These are phyloP conservation scores for Cyprinodon brontotheroides DNA, from an alignment of 2,113 vertebrate genomes.

Conservation along the genomic window DNA sequence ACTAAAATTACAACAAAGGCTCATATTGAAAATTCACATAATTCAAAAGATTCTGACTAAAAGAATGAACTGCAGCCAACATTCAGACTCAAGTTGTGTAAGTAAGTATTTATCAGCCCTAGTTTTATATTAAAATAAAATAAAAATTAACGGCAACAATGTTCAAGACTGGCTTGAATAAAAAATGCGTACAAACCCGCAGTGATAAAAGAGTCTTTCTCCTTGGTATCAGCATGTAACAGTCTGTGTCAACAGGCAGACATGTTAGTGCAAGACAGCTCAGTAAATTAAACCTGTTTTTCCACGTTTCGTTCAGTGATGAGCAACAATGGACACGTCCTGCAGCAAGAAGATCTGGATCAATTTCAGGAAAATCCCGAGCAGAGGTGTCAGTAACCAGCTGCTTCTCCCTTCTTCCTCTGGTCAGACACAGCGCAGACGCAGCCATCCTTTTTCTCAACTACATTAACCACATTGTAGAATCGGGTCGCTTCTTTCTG, in stretches of 20 bases:
- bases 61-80: neutral
- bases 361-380: slow-evolving; percentile 13
- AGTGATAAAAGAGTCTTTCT: neutral
- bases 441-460: slow-evolving; percentile 80
- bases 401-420: slow-evolving; percentile 83
- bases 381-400: slow-evolving; percentile 82
- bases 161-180: neutral
- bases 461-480: slow-evolving; percentile 85
- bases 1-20: too few species aligned
- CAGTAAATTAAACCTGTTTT: slow-evolving; percentile 4
- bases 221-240: neutral
- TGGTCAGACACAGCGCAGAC: slow-evolving; percentile 83
- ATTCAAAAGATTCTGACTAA: neutral
- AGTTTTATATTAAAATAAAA: neutral
- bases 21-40: neutral
- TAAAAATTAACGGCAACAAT: neutral
- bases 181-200: too few species aligned
- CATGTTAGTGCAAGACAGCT: slow-evolving; percentile 4
- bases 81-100: too few species aligned
- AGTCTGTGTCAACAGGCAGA: neutral
- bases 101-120: too few species aligned
- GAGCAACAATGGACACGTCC: slow-evolving; percentile 16
- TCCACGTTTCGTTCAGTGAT: slow-evolving; percentile 3
- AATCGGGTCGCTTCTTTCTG: accelerated
- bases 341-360: slow-evolving; percentile 3